Base-by-base conservation (phyloP, 2,888 invertebrate species). In the Thecocarcelia acutangulata region DNA sequence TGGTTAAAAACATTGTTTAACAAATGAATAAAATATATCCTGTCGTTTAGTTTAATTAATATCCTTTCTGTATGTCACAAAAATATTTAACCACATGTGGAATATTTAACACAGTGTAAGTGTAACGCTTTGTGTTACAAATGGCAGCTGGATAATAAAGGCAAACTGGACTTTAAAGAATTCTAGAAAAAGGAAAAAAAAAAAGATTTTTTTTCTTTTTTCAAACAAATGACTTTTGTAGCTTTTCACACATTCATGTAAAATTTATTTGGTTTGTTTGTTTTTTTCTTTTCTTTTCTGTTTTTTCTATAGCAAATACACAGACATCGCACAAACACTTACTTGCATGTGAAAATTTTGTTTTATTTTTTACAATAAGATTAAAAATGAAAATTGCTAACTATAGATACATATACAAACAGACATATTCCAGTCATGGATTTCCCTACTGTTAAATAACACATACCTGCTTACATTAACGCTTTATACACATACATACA, bases 1-100 rank as follows among this genome's bases (percentile, higher is more conserved):
- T 21, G 54, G 4, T 24, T 54, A 46, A 37, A 2, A 54, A 54
- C 12, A 37, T 73, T 63, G 44, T 40, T 40, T 37, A 46, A 56
- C 54, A 37, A 54, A 64, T 3, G 33, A 73, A 33, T 37, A 54
- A 12, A 63, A 54, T 24, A 73, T 56, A 73, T 73, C 63, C 63
- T 73, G 54, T 73, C 63, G 63, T 46, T 64, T 64, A 64, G 46
- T 50, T 73, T 63, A 76, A 76, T 68, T 68, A 61, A 76, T 69
- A 69, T 76, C 54, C 54, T 33, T 59, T 48, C 37, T 28, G 12
- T 54, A 37, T 11, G 17, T 61, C 24, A 66, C 52, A 68, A 24
- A 64, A 75, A 52, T 52, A 66, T 59, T 40, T 44, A 28, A 61
- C 21, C 46, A 56, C 54, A 54, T 28, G 17, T 13, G 12, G 5